Conservation (phyloP, 2,113 vertebrate genomes). For the Rattus norvegicus region DNA sequence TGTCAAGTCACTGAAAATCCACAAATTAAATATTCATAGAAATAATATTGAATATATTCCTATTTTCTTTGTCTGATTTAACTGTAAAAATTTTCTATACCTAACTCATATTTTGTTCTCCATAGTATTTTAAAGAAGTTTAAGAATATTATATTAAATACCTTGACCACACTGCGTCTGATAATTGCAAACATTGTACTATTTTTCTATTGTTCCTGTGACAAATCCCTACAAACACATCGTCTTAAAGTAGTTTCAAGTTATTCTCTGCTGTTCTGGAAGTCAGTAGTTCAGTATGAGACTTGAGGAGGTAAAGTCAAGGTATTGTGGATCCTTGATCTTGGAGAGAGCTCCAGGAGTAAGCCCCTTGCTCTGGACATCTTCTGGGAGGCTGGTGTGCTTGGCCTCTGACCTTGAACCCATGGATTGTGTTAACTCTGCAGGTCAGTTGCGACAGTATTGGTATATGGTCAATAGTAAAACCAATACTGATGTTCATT, state of each 20-base stretch:
- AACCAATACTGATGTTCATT: neutral
- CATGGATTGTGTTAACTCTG: neutral
- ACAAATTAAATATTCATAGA: neutral
- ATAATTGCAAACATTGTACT: neutral
- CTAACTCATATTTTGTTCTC: neutral
- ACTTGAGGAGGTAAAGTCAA: neutral
- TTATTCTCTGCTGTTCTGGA: neutral
- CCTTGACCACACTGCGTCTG: too few species aligned
- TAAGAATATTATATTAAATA: too few species aligned
- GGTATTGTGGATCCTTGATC: neutral
- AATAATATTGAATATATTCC: neutral
- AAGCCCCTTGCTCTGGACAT: neutral
- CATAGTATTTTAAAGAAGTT: neutral
- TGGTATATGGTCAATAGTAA: neutral
- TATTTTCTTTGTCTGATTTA: conserved; percentile 6
- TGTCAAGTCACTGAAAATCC: neutral
- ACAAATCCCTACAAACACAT: neutral
- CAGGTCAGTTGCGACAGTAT: neutral
- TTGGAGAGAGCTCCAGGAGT: neutral
- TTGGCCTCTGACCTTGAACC: neutral
- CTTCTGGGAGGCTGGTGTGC: neutral
- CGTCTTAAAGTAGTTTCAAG: neutral
- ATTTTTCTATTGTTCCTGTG: neutral
- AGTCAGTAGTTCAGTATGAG: neutral
- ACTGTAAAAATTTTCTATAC: neutral